Base-by-base conservation (phyloP, 1,140 invertebrate genomes). In the Listronotus oregonensis region DNA sequence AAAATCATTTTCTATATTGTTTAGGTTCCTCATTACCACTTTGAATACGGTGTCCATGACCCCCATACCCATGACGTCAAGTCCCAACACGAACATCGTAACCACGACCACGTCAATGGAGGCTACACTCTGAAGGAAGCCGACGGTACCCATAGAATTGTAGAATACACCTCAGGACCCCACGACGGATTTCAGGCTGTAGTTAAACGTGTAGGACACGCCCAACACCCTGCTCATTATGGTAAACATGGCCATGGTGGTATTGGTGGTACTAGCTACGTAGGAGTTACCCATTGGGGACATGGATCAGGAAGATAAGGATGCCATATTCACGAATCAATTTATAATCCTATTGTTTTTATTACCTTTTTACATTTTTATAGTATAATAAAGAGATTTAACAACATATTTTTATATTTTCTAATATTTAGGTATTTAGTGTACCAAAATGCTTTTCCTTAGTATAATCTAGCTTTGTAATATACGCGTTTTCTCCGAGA, bases 21-120 rank as follows among this genome's bases (percentile, higher is more conserved):
- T 9, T 34, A 34, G 32, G 14, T 40, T 34, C 32, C 62, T 17
- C 58, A 74, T 59, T 83, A 83, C 71, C 75, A 78, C 62, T 83
- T 79, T 65, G 75, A 79, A 27, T 83, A 83, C 71, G 79, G 76
- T 40, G 80, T 83, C 6, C 72, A 80, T 46, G 81, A 82, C 64
- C 73, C 77, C 34, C 75, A 82, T 56, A 82, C 81, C 8, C 80
- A 81, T 17, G 82, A 83, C 65, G 70, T 76, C 42, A 83, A 83
- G 64, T 76, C 71, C 21, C 81, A 83, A 55, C 73, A 76, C 50
- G 81, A 82, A 66, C 75, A 81, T 14, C 75, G 82, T 51, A 80
- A 82, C n/a, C 80, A 82, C 21, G 67, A 82, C 49, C 50, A 74
- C 3, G 80, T 83, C 0, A 74, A 78, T 42, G 82, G 82, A 6